Percentiles rank a stretch among this genome's conserved stretches.
Conservation (phyloP, 1,140 invertebrate genomes). For the Triops longicaudatus region DNA sequence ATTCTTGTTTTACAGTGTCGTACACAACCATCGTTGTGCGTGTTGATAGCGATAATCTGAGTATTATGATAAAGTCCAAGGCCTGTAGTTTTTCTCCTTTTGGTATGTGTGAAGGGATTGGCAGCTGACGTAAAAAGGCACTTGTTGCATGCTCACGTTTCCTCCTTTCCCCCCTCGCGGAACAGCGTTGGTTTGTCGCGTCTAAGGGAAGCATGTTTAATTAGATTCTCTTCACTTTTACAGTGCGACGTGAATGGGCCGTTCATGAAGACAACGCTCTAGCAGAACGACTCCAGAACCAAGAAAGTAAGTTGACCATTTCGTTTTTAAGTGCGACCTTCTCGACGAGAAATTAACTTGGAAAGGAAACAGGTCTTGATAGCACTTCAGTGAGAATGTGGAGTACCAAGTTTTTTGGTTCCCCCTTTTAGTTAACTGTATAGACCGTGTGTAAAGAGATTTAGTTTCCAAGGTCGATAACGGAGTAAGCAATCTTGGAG, state of each 20-base stretch:
- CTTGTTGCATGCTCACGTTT: slow-evolving; percentile 11
- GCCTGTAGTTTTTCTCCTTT: neutral
- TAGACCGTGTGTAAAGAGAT: too few species aligned
- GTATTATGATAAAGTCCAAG: neutral
- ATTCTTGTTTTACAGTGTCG: neutral
- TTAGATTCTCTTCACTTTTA: slow-evolving; percentile 37
- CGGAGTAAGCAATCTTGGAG: too few species aligned
- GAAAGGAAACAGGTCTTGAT: too few species aligned
- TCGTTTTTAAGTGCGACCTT: too few species aligned
- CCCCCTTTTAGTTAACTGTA: too few species aligned
- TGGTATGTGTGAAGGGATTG: neutral
- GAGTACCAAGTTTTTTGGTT: too few species aligned
- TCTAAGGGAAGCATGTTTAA: neutral
- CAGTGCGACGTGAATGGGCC: slow-evolving; percentile 81
- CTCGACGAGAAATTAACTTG: too few species aligned
- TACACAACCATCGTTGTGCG: neutral
- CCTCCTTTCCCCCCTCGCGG: neutral
- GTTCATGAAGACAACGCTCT: slow-evolving; percentile 84
- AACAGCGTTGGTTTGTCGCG: neutral
- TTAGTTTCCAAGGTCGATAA: too few species aligned
- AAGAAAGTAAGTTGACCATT: slow-evolving; percentile 63
- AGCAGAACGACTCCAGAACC: slow-evolving; percentile 77
- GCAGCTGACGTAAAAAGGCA: neutral
- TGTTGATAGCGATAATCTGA: neutral
- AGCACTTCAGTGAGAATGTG: too few species aligned